These are phyloP conservation scores for Masnerella sp. DNA, from an alignment of 2,888 invertebrate species.

Conservation along the genomic window DNA sequence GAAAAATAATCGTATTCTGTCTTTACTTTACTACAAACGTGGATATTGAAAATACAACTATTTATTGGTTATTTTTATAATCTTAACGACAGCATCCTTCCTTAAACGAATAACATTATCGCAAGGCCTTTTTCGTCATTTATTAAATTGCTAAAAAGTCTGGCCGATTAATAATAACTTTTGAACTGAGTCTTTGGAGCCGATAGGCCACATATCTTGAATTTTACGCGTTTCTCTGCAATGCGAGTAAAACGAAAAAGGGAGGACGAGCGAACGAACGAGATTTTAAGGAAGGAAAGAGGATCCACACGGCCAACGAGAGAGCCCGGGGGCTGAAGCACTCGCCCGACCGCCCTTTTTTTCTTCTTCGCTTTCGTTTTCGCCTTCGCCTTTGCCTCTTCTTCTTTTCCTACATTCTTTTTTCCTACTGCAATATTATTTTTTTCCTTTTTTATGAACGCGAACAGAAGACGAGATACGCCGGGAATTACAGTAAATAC, in stretches of 20 bases:
- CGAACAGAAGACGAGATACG: constrained; percentile 61
- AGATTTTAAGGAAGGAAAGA: constrained; percentile 59
- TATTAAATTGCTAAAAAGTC: constrained; percentile 63
- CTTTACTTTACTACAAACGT: too few species aligned
- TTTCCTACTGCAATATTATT: constrained; percentile 60
- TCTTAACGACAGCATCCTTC: background rate
- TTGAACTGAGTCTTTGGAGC: constrained; percentile 46
- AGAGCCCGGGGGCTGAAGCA: constrained; percentile 67
- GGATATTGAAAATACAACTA: too few species aligned
- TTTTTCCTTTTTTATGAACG: constrained; percentile 63
- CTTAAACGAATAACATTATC: constrained; percentile 24
- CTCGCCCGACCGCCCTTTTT: constrained; percentile 67
- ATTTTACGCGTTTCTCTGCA: constrained; percentile 70
- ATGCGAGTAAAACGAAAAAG: constrained; percentile 60
- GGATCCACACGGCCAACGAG: constrained; percentile 62
- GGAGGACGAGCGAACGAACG: constrained; percentile 55
- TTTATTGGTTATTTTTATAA: background rate
- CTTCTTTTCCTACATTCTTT: constrained; percentile 60
- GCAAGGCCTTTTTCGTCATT: constrained; percentile 42
- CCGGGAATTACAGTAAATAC: constrained; percentile 41
- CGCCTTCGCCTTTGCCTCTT: constrained; percentile 54
- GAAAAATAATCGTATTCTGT: too few species aligned
- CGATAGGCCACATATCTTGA: constrained; percentile 67
- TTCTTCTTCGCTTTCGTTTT: too few species aligned
- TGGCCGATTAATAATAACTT: constrained; percentile 64